phyloP scores from a whole-genome alignment of 2,113 vertebrate species.

The Paedocypris sp. region DNA sequence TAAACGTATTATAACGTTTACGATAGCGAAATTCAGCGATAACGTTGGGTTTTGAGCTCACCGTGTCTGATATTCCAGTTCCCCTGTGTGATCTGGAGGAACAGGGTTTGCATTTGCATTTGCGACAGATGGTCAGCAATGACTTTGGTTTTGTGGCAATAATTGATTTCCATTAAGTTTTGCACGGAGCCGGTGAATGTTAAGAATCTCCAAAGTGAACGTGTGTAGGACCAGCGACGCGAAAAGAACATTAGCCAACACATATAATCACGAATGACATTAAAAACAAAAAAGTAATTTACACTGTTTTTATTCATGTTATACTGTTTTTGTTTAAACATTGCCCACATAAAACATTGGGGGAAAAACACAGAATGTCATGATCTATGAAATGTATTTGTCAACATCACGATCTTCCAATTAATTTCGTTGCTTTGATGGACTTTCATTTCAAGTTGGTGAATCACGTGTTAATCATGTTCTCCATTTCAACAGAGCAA shows the following conservation, averaged over 20 bases:
- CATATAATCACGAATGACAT: not conserved
- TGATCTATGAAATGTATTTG: too few relatives aligned
- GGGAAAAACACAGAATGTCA: too few relatives aligned
- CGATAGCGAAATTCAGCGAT: not conserved
- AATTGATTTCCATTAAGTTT: slow-evolving; percentile 44
- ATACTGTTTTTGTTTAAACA: too few relatives aligned
- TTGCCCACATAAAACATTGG: too few relatives aligned
- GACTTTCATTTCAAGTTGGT: too few relatives aligned
- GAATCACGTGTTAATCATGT: too few relatives aligned
- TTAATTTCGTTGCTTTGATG: too few relatives aligned
- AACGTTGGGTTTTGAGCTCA: too few relatives aligned
- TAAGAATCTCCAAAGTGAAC: not conserved
- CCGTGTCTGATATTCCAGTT: not conserved
- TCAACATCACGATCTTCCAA: too few relatives aligned
- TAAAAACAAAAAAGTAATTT: too few relatives aligned
- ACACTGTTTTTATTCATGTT: too few relatives aligned
- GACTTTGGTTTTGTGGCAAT: slow-evolving; percentile 37
- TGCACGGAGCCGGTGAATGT: not conserved
- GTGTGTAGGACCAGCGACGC: not conserved
- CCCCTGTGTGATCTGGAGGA: not conserved
- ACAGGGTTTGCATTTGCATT: slow-evolving; percentile 8
- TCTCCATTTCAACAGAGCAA: too few relatives aligned
- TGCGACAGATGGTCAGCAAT: slow-evolving; percentile 59
- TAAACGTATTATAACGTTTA: not conserved
- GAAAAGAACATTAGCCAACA: not conserved